Base-by-base conservation (phyloP, 2,797 vertebrate genomes). In the Tauraco hartlaubi region DNA sequence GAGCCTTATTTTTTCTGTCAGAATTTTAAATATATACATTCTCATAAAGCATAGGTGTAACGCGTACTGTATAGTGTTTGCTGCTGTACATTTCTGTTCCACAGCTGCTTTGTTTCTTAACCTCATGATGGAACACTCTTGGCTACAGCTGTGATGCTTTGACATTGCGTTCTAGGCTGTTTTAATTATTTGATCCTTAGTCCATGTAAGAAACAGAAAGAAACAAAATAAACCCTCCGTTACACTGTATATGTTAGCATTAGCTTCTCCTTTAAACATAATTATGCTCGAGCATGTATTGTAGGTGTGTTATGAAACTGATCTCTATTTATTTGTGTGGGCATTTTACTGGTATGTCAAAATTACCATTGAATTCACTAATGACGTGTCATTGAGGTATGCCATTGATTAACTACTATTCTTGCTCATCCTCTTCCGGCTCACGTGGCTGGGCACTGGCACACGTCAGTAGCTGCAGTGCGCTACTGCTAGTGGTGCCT, bases 1-100 rank as follows among this genome's bases (percentile, higher is more conserved):
- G 94, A 97, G 87, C 75, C 80, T 94, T 76, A 85, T 94, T 92
- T 97, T 92, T 97, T 96, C 95, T 89, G 37, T 95, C 76, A 74
- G 91, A 90, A 89, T 97, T 96, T 92, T 68, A 91, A 85, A 92
- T 94, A 93, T 44, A 21, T 71, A 31, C 21, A 7, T 68, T 85
- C 26, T 58, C 1, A 0, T 74, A 52, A 76, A 41, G 54, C 46
- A 31, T 10, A 26, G 23, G 43, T 71, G 39, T 67, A 28, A 9
- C 1, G 0, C 2, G 3, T 48, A 8, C 11, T 58, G 29, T 67
- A 17, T 28, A 55, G 41, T 25, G 44, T 52, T 72, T 54, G 29
- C 71, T 59, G 69, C 23, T 66, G 9, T 35, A 31, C 37, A 2
- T 67, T 58, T 71, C 46, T 88, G 4, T 68, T 79, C n/a, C 43